phyloP scores from a whole-genome alignment of 1,140 invertebrate genomes.

The Lordiphosa stackelbergi region DNA sequence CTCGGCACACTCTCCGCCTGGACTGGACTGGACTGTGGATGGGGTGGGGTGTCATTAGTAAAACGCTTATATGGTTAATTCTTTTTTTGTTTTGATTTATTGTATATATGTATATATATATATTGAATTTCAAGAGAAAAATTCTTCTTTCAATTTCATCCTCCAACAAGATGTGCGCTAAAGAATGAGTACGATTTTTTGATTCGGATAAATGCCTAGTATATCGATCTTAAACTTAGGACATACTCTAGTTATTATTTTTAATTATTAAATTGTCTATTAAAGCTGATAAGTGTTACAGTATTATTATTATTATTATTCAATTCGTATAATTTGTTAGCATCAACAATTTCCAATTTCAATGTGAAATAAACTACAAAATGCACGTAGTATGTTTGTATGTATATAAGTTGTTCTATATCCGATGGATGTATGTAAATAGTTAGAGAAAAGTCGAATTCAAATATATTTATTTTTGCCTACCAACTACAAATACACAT shows the following conservation, averaged over 20 bases:
- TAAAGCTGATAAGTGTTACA: slow-evolving; percentile 70
- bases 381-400: slow-evolving; percentile 23
- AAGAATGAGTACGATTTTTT: slow-evolving; percentile 29
- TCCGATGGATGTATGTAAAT: slow-evolving; percentile 43
- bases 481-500: slow-evolving; percentile 21
- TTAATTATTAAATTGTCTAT: slow-evolving; percentile 66
- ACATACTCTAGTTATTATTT: slow-evolving; percentile 47
- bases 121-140: slow-evolving; percentile 69
- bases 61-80: neutral
- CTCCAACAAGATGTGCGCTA: slow-evolving; percentile 12
- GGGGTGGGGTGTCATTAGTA: slow-evolving; percentile 2
- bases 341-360: slow-evolving; percentile 58
- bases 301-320: slow-evolving; percentile 23
- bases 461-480: slow-evolving; percentile 31
- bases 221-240: slow-evolving; percentile 43
- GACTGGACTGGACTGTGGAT: neutral
- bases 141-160: slow-evolving; percentile 42
- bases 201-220: slow-evolving; percentile 58
- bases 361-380: slow-evolving; percentile 71
- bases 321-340: slow-evolving; percentile 66
- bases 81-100: slow-evolving; percentile 40
- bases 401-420: slow-evolving; percentile 21
- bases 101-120: slow-evolving; percentile 51
- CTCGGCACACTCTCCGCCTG: slow-evolving; percentile 3
- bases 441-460: slow-evolving; percentile 49